Percentiles rank a stretch among this genome's conserved stretches.
phyloP scores from a whole-genome alignment of 2,888 invertebrate species.

The Mythimna lalbum region DNA sequence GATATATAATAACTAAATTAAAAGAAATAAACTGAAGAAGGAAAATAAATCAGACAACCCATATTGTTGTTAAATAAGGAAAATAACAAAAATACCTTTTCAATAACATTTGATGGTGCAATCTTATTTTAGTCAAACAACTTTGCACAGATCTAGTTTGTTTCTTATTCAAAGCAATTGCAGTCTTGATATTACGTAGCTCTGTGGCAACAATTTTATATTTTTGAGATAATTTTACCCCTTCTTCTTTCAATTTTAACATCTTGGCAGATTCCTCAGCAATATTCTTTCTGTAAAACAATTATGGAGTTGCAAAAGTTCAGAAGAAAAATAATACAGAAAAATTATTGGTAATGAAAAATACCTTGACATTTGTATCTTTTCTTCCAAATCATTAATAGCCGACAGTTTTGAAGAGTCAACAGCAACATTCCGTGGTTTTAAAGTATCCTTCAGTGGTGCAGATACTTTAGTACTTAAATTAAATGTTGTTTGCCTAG shows the following conservation, averaged over 20 bases:
- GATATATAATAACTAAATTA: constrained; percentile 7
- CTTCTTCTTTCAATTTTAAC: constrained; percentile 84
- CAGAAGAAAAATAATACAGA: background rate
- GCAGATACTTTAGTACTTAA: constrained; percentile 51
- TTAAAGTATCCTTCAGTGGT: constrained; percentile 79
- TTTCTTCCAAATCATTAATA: constrained; percentile 77
- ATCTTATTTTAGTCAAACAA: constrained; percentile 80
- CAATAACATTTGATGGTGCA: constrained; percentile 83
- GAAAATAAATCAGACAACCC: constrained; percentile 19
- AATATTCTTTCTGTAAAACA: constrained; percentile 83
- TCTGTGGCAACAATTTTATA: constrained; percentile 86
- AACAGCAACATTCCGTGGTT: constrained; percentile 77
- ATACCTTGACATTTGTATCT: constrained; percentile 85
- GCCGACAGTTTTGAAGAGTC: constrained; percentile 60
- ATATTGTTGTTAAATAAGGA: constrained; percentile 6
- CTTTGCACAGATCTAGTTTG: constrained; percentile 82
- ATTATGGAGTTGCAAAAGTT: constrained; percentile 13
- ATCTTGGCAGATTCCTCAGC: constrained; percentile 86
- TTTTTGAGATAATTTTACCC: constrained; percentile 81
- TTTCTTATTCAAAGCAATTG: constrained; percentile 84
- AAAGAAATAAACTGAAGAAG: constrained; percentile 32
- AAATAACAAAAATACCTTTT: constrained; percentile 79
- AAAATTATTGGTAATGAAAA: background rate
- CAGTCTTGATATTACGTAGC: constrained; percentile 83
- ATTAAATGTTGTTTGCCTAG: constrained; percentile 78